Evolutionary conservation across 2,113 vertebrate genomes (phyloP).

Genomic region (Brachionichthys hirsutus): DNA sequence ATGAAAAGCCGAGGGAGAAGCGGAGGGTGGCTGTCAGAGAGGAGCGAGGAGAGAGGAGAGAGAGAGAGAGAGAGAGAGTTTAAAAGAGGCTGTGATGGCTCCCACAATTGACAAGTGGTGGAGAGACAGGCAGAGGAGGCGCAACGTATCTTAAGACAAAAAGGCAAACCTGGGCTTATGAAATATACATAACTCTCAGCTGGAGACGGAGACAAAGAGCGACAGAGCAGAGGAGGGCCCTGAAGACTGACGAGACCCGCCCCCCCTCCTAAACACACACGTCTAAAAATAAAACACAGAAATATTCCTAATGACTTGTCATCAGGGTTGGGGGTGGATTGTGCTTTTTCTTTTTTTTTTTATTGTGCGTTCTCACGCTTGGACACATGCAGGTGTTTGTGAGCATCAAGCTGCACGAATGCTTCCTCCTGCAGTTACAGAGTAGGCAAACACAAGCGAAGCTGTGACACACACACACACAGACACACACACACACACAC

Average conservation of each 20-base stretch:
- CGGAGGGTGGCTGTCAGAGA: constrained; percentile 65
- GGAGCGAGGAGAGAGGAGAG: constrained; percentile 30
- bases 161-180: constrained; percentile 73
- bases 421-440: constrained; percentile 34
- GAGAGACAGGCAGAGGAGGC: constrained; percentile 67
- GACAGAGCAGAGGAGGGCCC: constrained; percentile 59
- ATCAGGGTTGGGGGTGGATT: constrained; percentile 48
- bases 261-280: constrained; percentile 62
- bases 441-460: constrained; percentile 17
- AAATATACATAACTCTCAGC: constrained; percentile 77
- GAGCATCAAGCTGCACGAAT: constrained; percentile 22
- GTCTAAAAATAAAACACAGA: constrained; percentile 70
- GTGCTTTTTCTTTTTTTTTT: too few relatives aligned
- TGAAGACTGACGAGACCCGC: constrained; percentile 66
- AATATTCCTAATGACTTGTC: constrained; percentile 65
- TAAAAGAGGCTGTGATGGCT: constrained; percentile 67
- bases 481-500: too few relatives aligned
- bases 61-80: constrained; percentile 42
- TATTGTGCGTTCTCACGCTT: background rate
- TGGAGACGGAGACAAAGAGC: constrained; percentile 64
- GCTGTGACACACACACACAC: constrained; percentile 25
- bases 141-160: constrained; percentile 68
- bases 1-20: constrained; percentile 66
- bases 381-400: constrained; percentile 22
- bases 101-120: constrained; percentile 62